A percentile compares a stretch with the other conserved stretches of the same genome.
phyloP scores from a whole-genome alignment of 2,113 vertebrate genomes.

The Sinocyclocheilus anshuiensis region DNA sequence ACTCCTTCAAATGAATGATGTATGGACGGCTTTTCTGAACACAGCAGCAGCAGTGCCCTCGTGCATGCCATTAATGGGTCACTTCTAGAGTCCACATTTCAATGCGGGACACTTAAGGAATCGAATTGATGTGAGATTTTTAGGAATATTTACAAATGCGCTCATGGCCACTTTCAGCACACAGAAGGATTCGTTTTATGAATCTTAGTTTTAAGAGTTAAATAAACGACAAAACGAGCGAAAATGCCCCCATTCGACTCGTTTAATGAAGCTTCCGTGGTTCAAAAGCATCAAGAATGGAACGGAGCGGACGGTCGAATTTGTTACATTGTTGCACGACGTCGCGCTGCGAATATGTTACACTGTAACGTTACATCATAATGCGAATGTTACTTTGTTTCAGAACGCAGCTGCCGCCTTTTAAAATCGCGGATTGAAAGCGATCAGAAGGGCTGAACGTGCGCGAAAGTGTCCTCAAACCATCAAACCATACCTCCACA shows the following conservation, averaged over 20 bases:
- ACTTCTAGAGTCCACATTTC: slow-evolving; percentile 9
- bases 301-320: not conserved
- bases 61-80: slow-evolving; percentile 75
- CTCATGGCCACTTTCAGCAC: not conserved
- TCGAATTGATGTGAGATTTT: not conserved
- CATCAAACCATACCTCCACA: slow-evolving; percentile 42
- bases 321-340: not conserved
- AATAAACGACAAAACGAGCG: not conserved
- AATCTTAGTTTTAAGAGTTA: not conserved
- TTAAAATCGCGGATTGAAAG: slow-evolving; percentile 77
- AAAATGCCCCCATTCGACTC: not conserved
- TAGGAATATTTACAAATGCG: not conserved
- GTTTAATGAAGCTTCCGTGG: slow-evolving; percentile 22
- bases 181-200: not conserved
- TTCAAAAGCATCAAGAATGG: not conserved
- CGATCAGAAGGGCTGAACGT: slow-evolving; percentile 65
- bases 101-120: not conserved
- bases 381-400: slow-evolving; percentile 59
- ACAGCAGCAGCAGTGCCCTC: slow-evolving; percentile 52
- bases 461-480: slow-evolving; percentile 22
- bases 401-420: slow-evolving; percentile 90
- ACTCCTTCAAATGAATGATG: slow-evolving; percentile 46
- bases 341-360: not conserved
- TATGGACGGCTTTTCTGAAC: slow-evolving; percentile 62
- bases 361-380: slow-evolving; percentile 31